A percentile compares a stretch with the other conserved stretches of the same genome.
These are phyloP conservation scores for Andrena bicolor DNA, from an alignment of 2,888 invertebrate genomes.

Conservation along the genomic window DNA sequence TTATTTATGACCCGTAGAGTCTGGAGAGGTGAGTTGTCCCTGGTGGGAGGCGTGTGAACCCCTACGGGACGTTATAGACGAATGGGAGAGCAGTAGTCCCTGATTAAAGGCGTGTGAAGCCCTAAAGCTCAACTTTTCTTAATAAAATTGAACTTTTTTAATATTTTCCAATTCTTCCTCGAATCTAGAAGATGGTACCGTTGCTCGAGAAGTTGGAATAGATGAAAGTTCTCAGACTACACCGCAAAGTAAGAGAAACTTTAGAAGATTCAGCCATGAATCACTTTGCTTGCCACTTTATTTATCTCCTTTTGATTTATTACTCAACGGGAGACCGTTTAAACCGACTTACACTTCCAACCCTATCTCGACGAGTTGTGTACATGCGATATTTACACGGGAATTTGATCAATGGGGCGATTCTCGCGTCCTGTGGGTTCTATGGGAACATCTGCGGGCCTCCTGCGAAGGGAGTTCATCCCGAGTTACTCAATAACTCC, in stretches of 20 bases:
- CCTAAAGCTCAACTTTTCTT: background rate
- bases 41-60: background rate
- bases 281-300: constrained; percentile 24
- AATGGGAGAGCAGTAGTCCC: background rate
- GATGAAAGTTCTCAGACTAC: background rate
- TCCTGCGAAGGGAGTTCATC: background rate
- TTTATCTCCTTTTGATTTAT: constrained; percentile 30
- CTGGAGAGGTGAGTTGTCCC: too few species aligned
- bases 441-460: constrained; percentile 20
- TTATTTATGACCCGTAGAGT: too few species aligned
- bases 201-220: background rate
- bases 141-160: background rate
- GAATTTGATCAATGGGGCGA: constrained; percentile 24
- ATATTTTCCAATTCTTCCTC: too few species aligned
- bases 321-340: background rate
- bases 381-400: constrained; percentile 32
- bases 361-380: constrained; percentile 15
- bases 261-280: constrained; percentile 10
- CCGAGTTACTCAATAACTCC: background rate
- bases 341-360: constrained; percentile 5
- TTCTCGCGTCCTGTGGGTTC: constrained; percentile 12
- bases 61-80: background rate
- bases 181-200: background rate
- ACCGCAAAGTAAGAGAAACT: background rate
- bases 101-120: background rate